Evolutionary conservation across 2,113 vertebrate genomes (phyloP).

Genomic region (Hiodon tergisus): DNA sequence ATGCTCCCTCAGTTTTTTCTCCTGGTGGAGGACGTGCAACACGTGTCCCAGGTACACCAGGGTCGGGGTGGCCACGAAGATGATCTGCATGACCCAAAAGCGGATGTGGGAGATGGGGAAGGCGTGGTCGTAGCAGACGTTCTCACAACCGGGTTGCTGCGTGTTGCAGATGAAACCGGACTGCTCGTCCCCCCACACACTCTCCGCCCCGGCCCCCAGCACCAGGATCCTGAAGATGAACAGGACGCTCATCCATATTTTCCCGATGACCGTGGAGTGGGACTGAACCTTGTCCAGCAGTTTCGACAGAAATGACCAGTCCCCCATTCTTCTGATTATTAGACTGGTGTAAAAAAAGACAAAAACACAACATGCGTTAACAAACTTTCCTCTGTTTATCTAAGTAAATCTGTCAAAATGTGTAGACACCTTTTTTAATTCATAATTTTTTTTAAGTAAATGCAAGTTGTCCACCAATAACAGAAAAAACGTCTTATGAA

Average conservation of each 20-base stretch:
- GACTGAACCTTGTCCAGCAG: slow-evolving; percentile 69
- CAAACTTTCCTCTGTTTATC: too few relatives aligned
- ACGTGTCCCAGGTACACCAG: slow-evolving; percentile 87
- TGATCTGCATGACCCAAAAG: slow-evolving; percentile 93
- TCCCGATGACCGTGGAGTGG: slow-evolving; percentile 70
- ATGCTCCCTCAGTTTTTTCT: slow-evolving; percentile 75
- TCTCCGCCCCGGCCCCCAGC: slow-evolving; percentile 65
- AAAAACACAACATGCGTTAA: not conserved
- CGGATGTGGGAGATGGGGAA: slow-evolving; percentile 77
- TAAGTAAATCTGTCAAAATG: too few relatives aligned
- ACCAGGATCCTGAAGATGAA: slow-evolving; percentile 75
- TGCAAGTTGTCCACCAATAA: not conserved
- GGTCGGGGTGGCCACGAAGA: slow-evolving; percentile 91
- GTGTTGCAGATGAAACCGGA: slow-evolving; percentile 70
- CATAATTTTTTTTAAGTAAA: not conserved
- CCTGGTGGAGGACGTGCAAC: slow-evolving; percentile 75
- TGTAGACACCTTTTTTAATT: too few relatives aligned
- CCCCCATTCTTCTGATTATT: slow-evolving; percentile 58
- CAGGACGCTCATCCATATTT: slow-evolving; percentile 75
- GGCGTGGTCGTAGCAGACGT: slow-evolving; percentile 71
- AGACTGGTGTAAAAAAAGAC: slow-evolving; percentile 18
- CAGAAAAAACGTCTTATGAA: not conserved
- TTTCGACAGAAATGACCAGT: slow-evolving; percentile 64
- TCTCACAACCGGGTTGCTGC: slow-evolving; percentile 70
- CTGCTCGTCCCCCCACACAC: slow-evolving; percentile 73